A percentile compares a stretch with the other conserved stretches of the same genome.
These are phyloP conservation scores for Acrossocheilus wenchowensis DNA, from an alignment of 2,797 vertebrate genomes.

Conservation along the genomic window DNA sequence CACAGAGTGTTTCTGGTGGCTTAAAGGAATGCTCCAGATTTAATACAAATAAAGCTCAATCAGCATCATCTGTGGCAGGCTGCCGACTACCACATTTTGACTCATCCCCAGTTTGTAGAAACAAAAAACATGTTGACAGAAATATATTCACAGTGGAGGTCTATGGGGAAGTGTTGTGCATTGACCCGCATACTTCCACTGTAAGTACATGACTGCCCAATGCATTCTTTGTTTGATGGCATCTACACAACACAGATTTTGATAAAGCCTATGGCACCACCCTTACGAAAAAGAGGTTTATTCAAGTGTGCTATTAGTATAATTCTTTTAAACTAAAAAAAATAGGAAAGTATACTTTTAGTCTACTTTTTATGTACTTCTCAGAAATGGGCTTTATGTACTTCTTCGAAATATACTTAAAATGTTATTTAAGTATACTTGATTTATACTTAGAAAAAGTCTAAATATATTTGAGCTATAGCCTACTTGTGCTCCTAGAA, in stretches of 20 bases:
- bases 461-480: too few species aligned
- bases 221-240: not conserved
- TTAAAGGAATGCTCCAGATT: not conserved
- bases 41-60: not conserved
- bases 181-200: not conserved
- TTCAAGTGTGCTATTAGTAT: too few species aligned
- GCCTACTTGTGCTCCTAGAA: too few species aligned
- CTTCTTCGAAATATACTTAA: too few species aligned
- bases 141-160: not conserved
- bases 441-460: too few species aligned
- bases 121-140: conserved; percentile 4
- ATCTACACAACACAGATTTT: not conserved
- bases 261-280: not conserved
- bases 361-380: not conserved
- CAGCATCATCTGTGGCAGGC: not conserved
- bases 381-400: too few species aligned
- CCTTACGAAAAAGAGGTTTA: too few species aligned
- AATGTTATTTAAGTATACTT: too few species aligned
- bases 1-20: conserved; percentile 3
- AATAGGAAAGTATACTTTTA: too few species aligned
- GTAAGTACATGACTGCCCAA: not conserved
- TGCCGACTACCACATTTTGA: conserved; percentile 11
- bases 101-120: not conserved
- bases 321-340: too few species aligned
- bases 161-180: not conserved